Evolutionary conservation across 2,113 vertebrate species (phyloP), one percentile per base, ranked within the genome.

Genomic region (Ammodytes marinus): DNA sequence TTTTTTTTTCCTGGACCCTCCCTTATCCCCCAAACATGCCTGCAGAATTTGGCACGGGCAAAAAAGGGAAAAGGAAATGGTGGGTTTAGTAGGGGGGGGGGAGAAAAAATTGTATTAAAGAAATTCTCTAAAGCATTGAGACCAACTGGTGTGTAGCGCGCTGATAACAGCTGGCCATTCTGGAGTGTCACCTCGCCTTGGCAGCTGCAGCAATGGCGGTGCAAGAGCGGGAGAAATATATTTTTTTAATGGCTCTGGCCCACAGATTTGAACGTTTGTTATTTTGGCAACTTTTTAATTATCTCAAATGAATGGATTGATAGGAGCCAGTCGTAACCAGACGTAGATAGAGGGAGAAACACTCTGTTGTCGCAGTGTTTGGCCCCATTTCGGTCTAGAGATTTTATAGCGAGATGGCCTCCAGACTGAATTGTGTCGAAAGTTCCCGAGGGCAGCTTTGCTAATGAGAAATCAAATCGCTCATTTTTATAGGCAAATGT

Each of bases 151-250:
- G 90, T 96, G 94, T 91, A 88, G 91, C 85, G 86, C 70, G 69
- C 93, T 91, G 95, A 96, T 95, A 95, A 95, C 93, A 94, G 93
- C 93, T 93, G 93, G 86, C 89, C 89, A 79, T 92, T 92, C 89
- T 90, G 87, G 93, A 94, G 87, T 70, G 91, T 93, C 93, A 94
- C 93, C 90, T 93, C 89, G 77, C 78, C 27, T 87, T 89, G 84
- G 87, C 92, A 91, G 89, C 86, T 74, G 89, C 79, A 87, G 70
- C 65, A 77, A 27, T 27, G 27, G 83, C 66, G 8, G 77, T 83
- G 74, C 71, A 66, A 84, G 79, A 72, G 80, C 85, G 77, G 81
- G 67, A 86, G 82, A 73, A 84, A 85, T 72, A 27, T 27, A 27
- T 27, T 27, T 50, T 81, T 91, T 92, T 88, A 91, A 91, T 89